Evolutionary conservation across 2,797 vertebrate species (phyloP).

Genomic region (Cichlasoma orientale): DNA sequence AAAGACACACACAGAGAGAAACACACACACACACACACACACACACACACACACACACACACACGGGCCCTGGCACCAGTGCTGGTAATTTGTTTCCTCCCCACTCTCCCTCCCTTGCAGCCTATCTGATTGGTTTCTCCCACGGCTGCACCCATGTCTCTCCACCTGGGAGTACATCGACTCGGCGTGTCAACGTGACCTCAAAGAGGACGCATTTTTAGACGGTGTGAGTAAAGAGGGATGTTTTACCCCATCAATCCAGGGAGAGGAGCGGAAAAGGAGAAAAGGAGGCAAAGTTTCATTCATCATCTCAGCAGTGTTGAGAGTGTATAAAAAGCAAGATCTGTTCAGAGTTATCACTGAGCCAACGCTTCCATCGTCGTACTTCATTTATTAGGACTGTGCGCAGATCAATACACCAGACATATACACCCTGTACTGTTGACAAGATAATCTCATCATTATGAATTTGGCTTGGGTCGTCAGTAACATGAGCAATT

Average conservation of each 20-base stretch:
- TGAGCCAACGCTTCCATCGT: slow-evolving; percentile 66
- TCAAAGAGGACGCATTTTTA: slow-evolving; percentile 58
- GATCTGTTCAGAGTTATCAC: slow-evolving; percentile 68
- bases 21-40: not conserved
- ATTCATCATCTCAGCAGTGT: slow-evolving; percentile 71
- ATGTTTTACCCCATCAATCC: slow-evolving; percentile 47
- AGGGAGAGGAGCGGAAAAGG: slow-evolving; percentile 15
- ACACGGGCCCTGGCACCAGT: not conserved
- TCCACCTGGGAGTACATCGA: slow-evolving; percentile 68
- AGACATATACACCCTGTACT: slow-evolving; percentile 75
- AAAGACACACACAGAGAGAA: slow-evolving; percentile 27
- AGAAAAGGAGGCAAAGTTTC: slow-evolving; percentile 40
- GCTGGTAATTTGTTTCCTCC: slow-evolving; percentile 33
- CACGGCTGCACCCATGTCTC: slow-evolving; percentile 62
- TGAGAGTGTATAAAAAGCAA: slow-evolving; percentile 67
- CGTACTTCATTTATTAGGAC: slow-evolving; percentile 81
- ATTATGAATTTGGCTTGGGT: slow-evolving; percentile 81
- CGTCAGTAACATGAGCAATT: slow-evolving; percentile 79
- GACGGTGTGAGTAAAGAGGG: slow-evolving; percentile 28
- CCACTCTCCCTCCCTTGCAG: slow-evolving; percentile 24
- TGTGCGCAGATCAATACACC: slow-evolving; percentile 75
- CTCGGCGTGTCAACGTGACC: slow-evolving; percentile 70
- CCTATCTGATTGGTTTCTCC: slow-evolving; percentile 59
- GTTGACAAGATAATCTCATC: slow-evolving; percentile 85
- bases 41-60: not conserved